Conservation (phyloP, 2,888 invertebrate genomes). For the Eutolmus rufibarbis region DNA sequence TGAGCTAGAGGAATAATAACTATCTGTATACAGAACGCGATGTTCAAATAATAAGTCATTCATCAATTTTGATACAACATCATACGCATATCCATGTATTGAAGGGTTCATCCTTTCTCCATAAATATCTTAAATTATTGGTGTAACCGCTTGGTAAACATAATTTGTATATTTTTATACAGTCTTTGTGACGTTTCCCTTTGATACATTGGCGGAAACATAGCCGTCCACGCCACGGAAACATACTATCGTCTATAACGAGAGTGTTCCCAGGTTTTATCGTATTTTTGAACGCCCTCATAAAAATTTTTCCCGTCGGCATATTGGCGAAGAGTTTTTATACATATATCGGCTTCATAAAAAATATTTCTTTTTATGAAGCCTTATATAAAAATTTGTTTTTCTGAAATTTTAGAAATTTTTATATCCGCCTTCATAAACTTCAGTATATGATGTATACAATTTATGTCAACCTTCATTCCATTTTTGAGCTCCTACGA, state of each 20-base stretch:
- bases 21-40: slow-evolving; percentile 51
- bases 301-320: no score
- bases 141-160: slow-evolving; percentile 41
- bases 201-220: slow-evolving; percentile 55
- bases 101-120: slow-evolving; percentile 18
- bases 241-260: slow-evolving; percentile 55
- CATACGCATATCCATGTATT: slow-evolving; percentile 42
- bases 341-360: no score
- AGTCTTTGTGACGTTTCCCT: slow-evolving; percentile 42
- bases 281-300: slow-evolving; percentile 24
- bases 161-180: slow-evolving; percentile 43
- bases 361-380: no score
- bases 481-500: no score
- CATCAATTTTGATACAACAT: slow-evolving; percentile 41
- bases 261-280: slow-evolving; percentile 50
- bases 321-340: no score
- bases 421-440: no score
- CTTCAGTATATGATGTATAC: no score
- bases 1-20: slow-evolving; percentile 52
- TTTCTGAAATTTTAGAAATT: no score
- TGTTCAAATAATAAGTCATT: slow-evolving; percentile 42
- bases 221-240: slow-evolving; percentile 54
- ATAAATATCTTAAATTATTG: slow-evolving; percentile 42
- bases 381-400: no score
- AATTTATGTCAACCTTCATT: no score